Conservation (phyloP, 1,140 invertebrate genomes). For the Oreohelix idahoensis region DNA sequence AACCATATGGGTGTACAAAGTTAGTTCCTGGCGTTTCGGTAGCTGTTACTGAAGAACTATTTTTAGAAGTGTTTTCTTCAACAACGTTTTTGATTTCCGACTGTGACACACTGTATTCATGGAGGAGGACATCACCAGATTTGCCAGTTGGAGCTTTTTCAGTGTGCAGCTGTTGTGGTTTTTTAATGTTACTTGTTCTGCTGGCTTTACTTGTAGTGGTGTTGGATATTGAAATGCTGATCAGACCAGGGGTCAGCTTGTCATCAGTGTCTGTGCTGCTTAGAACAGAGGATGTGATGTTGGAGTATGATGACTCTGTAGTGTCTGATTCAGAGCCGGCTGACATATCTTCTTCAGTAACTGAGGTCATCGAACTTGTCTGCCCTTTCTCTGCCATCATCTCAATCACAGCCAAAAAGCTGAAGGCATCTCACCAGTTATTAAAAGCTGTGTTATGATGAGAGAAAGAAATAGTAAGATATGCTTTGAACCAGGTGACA, state of each 20-base stretch:
- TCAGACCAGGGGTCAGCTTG: slow-evolving; percentile 29
- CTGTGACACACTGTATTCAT: not conserved
- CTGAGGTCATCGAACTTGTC: slow-evolving; percentile 37
- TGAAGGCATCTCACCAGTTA: not conserved
- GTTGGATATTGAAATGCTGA: slow-evolving; percentile 32
- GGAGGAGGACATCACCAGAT: not conserved
- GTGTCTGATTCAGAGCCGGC: slow-evolving; percentile 32
- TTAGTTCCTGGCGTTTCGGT: not conserved
- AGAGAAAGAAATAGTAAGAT: too few species aligned
- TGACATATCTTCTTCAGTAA: slow-evolving; percentile 36
- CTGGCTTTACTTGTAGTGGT: not conserved
- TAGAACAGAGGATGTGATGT: slow-evolving; percentile 29
- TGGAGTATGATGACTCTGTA: slow-evolving; percentile 28
- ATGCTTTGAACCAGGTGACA: too few species aligned
- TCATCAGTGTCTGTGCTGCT: slow-evolving; percentile 39
- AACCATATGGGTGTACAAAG: slow-evolving; percentile 18
- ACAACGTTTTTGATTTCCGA: not conserved
- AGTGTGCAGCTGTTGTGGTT: not conserved
- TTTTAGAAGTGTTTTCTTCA: not conserved
- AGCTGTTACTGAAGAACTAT: not conserved
- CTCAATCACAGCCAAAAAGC: not conserved
- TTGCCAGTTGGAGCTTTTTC: not conserved
- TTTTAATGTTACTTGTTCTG: not conserved
- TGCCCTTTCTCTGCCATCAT: slow-evolving; percentile 35
- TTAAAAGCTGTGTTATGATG: too few species aligned